phyloP scores from a whole-genome alignment of 2,113 vertebrate genomes.

The Baryphthengus martii region DNA sequence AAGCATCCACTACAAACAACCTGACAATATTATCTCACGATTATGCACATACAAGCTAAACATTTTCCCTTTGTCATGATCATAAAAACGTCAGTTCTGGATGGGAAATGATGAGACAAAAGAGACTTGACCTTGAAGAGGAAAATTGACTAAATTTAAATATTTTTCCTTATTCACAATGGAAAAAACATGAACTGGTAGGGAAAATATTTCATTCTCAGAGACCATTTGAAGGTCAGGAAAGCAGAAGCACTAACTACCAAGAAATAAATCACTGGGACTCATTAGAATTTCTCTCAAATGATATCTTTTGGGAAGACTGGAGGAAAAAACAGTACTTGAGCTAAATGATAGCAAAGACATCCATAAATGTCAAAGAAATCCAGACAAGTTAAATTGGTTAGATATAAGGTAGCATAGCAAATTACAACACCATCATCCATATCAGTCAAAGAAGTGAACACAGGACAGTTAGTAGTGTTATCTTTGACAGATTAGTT shows the following conservation, averaged over 20 bases:
- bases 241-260: conserved; percentile 4
- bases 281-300: not conserved
- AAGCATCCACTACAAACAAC: not conserved
- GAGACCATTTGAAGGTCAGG: conserved; percentile 30
- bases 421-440: not conserved
- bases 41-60: not conserved
- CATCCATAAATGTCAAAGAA: not conserved
- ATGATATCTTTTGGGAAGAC: not conserved
- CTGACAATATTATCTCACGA: not conserved
- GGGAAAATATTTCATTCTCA: conserved; percentile 32
- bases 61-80: not conserved
- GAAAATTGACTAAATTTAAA: conserved; percentile 62
- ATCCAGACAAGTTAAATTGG: not conserved
- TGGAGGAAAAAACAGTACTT: not conserved
- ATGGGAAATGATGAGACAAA: conserved; percentile 42
- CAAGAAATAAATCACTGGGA: conserved; percentile 1
- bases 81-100: not conserved
- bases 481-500: not conserved
- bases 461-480: not conserved
- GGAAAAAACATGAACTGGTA: conserved; percentile 32
- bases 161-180: conserved; percentile 41
- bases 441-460: not conserved
- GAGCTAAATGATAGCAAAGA: not conserved
- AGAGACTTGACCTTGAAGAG: conserved; percentile 20
- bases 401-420: not conserved